phyloP scores from a whole-genome alignment of 2,797 vertebrate genomes.

The Propithecus deckenii region DNA sequence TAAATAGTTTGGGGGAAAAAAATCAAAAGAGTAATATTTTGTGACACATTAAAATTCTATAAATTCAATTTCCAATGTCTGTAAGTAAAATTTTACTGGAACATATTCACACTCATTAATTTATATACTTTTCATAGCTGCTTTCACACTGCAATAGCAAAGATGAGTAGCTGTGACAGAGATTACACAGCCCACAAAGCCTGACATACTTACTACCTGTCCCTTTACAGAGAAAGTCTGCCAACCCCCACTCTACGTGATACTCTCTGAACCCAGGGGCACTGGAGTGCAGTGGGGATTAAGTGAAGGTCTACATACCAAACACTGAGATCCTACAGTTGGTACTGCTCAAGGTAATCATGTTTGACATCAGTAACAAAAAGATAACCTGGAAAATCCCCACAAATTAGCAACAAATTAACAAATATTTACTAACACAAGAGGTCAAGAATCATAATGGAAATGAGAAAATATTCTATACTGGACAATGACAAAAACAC shows the following conservation, averaged over 20 bases:
- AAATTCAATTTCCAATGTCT: neutral
- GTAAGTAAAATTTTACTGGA: neutral
- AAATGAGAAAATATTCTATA: neutral
- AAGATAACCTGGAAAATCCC: neutral
- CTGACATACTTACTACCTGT: neutral
- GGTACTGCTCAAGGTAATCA: neutral
- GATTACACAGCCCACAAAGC: neutral
- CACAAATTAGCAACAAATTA: neutral
- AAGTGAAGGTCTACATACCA: neutral
- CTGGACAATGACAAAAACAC: neutral
- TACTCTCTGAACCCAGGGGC: neutral
- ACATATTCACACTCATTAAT: neutral
- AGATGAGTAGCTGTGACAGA: neutral
- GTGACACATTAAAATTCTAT: neutral
- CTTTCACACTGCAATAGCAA: neutral
- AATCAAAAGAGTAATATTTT: neutral
- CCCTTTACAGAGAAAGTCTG: neutral
- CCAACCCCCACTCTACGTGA: neutral
- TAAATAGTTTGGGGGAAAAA: neutral
- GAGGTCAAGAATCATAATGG: neutral
- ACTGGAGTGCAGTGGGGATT: neutral
- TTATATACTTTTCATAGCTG: neutral
- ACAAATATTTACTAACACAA: neutral
- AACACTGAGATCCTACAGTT: neutral
- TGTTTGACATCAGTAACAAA: neutral